Conservation (phyloP, 2,797 vertebrate genomes). For the Falco concolor region DNA sequence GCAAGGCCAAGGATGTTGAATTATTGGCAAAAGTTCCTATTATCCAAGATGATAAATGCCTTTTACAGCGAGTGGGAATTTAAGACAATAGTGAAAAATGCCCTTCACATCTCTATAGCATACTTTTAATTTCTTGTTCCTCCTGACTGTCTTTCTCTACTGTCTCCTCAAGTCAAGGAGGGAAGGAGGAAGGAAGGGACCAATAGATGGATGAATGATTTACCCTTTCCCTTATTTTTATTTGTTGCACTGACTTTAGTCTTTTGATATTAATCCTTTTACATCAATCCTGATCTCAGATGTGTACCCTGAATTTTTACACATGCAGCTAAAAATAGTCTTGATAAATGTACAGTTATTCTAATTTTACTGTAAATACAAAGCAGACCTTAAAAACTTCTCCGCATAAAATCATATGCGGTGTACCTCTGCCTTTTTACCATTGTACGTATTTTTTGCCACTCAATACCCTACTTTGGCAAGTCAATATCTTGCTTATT, state of each 20-base stretch:
- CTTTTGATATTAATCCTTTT: background rate
- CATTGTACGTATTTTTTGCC: background rate
- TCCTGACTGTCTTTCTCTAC: background rate
- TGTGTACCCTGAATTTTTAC: background rate
- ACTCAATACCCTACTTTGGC: background rate
- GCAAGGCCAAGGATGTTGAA: background rate
- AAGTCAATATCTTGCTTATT: background rate
- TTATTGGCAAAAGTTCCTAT: background rate
- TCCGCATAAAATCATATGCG: background rate
- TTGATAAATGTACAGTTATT: background rate
- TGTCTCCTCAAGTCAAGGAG: background rate
- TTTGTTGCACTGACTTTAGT: background rate
- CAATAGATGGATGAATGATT: background rate
- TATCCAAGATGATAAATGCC: background rate
- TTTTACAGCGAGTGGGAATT: background rate
- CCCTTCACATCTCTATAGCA: background rate
- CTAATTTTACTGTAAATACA: background rate
- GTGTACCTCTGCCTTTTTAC: background rate
- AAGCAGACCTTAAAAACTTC: background rate
- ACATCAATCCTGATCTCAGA: background rate
- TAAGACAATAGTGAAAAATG: background rate
- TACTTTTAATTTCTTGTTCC: background rate
- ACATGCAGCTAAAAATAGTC: background rate
- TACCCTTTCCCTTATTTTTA: background rate
- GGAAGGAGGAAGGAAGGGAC: no score